A percentile compares a stretch with the other conserved stretches of the same genome.
phyloP scores from a whole-genome alignment of 2,888 invertebrate genomes.

The Cataglyphis albicans region DNA sequence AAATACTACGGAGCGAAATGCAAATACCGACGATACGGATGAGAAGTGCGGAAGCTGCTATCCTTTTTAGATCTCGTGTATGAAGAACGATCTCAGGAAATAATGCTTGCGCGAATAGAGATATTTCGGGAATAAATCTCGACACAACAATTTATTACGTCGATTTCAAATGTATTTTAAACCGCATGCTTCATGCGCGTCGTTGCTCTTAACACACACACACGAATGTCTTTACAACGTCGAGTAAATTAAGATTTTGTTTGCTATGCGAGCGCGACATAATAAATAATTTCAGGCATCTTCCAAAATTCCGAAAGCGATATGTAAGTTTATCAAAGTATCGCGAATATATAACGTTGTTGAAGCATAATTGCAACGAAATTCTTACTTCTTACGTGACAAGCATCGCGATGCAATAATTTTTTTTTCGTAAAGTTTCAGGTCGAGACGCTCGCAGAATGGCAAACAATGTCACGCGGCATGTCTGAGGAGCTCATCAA shows the following conservation, averaged over 20 bases:
- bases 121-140: conserved; percentile 28
- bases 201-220: not conserved
- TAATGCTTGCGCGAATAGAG: conserved; percentile 1
- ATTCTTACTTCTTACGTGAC: conserved; percentile 51
- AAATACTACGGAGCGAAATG: conserved; percentile 22
- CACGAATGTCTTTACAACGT: not conserved
- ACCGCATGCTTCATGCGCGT: not conserved
- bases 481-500: conserved; percentile 47
- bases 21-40: conserved; percentile 29
- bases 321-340: conserved; percentile 32
- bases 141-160: not conserved
- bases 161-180: conserved; percentile 10
- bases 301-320: conserved; percentile 22
- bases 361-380: conserved; percentile 40
- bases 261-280: not conserved
- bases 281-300: conserved; percentile 11
- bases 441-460: conserved; percentile 38
- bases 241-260: conserved; percentile 15
- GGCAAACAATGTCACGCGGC: conserved; percentile 32
- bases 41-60: conserved; percentile 23
- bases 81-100: conserved; percentile 43
- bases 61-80: conserved; percentile 16
- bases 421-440: conserved; percentile 44
- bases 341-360: not conserved
- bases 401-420: conserved; percentile 28